Percentiles rank a stretch among this genome's conserved stretches.
These are phyloP conservation scores for Lateolabrax maculatus DNA, from an alignment of 2,797 vertebrate species.

Conservation along the genomic window DNA sequence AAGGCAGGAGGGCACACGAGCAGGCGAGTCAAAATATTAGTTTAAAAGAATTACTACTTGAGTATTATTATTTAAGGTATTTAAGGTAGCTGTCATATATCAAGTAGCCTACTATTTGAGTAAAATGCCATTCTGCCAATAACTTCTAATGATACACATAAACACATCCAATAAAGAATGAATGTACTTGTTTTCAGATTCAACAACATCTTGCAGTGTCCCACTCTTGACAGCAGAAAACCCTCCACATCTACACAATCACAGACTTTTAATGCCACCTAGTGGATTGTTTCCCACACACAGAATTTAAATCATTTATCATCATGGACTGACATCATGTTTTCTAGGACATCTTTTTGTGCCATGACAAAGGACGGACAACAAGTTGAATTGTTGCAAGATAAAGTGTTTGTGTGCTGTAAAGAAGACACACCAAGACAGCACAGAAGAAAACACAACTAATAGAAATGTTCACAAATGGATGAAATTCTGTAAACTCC, in stretches of 20 bases:
- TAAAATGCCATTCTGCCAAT: not conserved
- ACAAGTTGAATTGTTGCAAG: slow-evolving; percentile 85
- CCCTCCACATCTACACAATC: not conserved
- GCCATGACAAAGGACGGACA: slow-evolving; percentile 83
- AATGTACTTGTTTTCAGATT: not conserved
- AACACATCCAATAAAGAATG: slow-evolving; percentile 1
- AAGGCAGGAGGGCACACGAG: no score
- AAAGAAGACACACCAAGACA: slow-evolving; percentile 57
- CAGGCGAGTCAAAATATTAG: not conserved
- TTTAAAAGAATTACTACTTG: not conserved
- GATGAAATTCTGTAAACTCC: not conserved
- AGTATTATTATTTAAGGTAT: not conserved
- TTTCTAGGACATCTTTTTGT: slow-evolving; percentile 90
- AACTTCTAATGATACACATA: not conserved
- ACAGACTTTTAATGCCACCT: slow-evolving; percentile 70
- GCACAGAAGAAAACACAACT: slow-evolving; percentile 53
- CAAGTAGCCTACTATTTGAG: not conserved
- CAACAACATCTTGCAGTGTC: not conserved
- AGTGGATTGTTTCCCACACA: slow-evolving; percentile 53
- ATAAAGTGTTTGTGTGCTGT: slow-evolving; percentile 91
- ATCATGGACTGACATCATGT: not conserved
- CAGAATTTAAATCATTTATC: not conserved
- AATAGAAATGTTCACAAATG: not conserved
- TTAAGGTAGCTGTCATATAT: slow-evolving; percentile 9
- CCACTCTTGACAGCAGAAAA: not conserved